Evolutionary conservation across 2,888 invertebrate genomes (phyloP).

Genomic region (Pachymerium ferrugineum): DNA sequence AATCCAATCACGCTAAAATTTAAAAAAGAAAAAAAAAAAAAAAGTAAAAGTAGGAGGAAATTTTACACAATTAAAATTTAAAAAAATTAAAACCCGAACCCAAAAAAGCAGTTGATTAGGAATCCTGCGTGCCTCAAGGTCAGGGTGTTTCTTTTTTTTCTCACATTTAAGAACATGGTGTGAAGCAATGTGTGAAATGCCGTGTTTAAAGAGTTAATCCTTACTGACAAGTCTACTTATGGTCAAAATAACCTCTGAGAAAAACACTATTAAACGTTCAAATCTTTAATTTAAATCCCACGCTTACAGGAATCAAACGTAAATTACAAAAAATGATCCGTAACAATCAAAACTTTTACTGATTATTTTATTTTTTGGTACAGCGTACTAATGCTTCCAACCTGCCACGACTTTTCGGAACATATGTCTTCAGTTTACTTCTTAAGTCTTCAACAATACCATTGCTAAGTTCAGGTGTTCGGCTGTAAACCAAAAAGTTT

Average conservation of each 20-base stretch:
- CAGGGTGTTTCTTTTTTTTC: not conserved
- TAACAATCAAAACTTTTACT: not conserved
- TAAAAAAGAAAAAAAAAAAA: no score
- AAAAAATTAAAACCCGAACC: no score
- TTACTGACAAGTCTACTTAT: slow-evolving; percentile 3
- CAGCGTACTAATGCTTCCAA: not conserved
- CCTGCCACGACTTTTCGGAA: not conserved
- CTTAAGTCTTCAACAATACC: not conserved
- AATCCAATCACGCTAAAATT: no score
- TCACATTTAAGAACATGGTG: not conserved
- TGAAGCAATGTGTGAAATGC: slow-evolving; percentile 3
- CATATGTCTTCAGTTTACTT: not conserved
- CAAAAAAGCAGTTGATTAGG: not conserved
- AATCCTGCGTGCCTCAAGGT: not conserved
- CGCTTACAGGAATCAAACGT: not conserved
- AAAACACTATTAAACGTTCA: not conserved
- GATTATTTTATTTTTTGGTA: not conserved
- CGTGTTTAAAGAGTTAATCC: slow-evolving; percentile 13
- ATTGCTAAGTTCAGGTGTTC: not conserved
- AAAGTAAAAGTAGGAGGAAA: no score
- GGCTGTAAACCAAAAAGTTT: not conserved
- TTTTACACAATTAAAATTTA: no score
- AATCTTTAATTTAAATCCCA: not conserved
- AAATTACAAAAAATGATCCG: no score
- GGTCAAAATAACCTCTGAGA: not conserved